A percentile compares a stretch with the other conserved stretches of the same genome.
phyloP scores from a whole-genome alignment of 1,140 invertebrate species.

The Brachionus asplanchnoidis region DNA sequence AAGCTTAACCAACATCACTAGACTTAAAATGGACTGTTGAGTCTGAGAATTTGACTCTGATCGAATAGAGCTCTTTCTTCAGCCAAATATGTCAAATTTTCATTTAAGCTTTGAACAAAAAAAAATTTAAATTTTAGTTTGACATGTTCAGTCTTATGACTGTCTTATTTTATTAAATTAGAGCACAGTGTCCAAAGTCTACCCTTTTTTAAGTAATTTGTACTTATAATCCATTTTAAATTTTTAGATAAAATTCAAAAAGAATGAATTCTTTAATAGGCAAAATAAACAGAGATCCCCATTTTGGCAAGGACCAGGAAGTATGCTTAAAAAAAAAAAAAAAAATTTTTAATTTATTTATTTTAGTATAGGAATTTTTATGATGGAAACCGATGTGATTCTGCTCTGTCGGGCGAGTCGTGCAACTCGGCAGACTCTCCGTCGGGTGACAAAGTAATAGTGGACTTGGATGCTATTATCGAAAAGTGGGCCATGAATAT shows the following conservation, averaged over 20 bases:
- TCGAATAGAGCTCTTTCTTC: neutral
- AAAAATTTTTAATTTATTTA: neutral
- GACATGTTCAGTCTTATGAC: neutral
- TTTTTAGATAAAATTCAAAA: neutral
- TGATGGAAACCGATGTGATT: slow-evolving; percentile 15
- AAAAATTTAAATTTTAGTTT: neutral
- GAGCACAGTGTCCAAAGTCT: neutral
- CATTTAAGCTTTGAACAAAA: neutral
- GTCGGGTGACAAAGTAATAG: neutral
- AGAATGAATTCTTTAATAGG: slow-evolving; percentile 23
- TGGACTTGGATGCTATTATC: slow-evolving; percentile 33
- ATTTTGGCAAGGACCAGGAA: slow-evolving; percentile 10
- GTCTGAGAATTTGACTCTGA: neutral
- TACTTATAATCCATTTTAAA: neutral
- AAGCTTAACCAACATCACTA: no score
- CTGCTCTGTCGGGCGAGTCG: neutral
- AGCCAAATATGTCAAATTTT: neutral
- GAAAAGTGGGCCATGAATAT: slow-evolving; percentile 40
- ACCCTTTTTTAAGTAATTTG: neutral
- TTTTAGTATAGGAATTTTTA: slow-evolving; percentile 3
- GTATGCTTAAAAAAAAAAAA: neutral
- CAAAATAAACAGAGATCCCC: slow-evolving; percentile 14
- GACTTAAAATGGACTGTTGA: neutral
- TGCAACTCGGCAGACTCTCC: neutral
- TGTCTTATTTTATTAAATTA: neutral